A percentile compares a stretch with the other conserved stretches of the same genome.
Evolutionary conservation across 2,113 vertebrate genomes (phyloP).

Genomic region (Bungarus multicinctus): DNA sequence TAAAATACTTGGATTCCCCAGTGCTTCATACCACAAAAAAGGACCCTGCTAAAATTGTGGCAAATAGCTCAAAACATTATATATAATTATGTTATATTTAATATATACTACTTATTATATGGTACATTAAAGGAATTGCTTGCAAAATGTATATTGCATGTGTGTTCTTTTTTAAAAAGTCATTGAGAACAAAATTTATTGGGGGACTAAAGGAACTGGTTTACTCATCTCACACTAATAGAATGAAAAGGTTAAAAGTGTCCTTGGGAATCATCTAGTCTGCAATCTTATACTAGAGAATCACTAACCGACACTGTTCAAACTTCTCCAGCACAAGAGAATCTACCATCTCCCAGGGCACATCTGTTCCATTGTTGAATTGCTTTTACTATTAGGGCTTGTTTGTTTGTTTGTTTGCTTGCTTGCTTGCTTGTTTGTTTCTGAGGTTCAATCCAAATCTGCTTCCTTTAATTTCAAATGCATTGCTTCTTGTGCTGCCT

Average conservation of each 20-base stretch:
- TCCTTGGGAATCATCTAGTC: neutral
- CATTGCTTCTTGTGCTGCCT: neutral
- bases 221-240: neutral
- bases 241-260: neutral
- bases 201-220: neutral
- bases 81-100: neutral
- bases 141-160: neutral
- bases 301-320: neutral
- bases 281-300: neutral
- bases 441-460: neutral
- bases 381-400: neutral
- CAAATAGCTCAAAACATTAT: neutral
- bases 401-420: neutral
- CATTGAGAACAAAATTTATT: neutral
- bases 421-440: neutral
- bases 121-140: neutral
- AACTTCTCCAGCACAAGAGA: neutral
- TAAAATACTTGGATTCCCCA: neutral
- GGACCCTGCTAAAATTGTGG: neutral
- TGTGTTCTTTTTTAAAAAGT: neutral
- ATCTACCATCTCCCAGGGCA: neutral
- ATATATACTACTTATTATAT: neutral
- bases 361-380: neutral
- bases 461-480: neutral
- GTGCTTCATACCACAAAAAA: neutral